Evolutionary conservation across 2,113 vertebrate genomes (phyloP).

Genomic region (Rhabdornis inornatus): DNA sequence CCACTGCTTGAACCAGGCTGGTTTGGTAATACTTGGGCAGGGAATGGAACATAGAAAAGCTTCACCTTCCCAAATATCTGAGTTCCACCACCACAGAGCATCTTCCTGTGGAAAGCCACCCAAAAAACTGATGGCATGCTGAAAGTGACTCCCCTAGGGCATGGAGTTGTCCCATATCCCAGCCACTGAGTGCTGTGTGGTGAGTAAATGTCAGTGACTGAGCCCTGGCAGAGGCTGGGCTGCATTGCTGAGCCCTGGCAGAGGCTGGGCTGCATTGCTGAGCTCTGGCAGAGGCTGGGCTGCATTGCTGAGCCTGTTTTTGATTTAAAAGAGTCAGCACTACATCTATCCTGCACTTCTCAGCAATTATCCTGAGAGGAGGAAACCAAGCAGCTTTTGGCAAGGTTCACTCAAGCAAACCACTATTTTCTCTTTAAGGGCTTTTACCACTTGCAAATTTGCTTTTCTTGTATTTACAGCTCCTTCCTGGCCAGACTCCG

Average conservation of each 20-base stretch:
- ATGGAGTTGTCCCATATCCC: accelerated
- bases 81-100: not conserved
- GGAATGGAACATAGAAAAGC: not conserved
- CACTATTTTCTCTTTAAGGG: not conserved
- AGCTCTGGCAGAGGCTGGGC: not conserved
- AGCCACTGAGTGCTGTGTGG: not conserved
- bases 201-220: not conserved
- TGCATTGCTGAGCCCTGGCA: too few species aligned
- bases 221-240: not conserved
- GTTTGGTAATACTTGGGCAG: not conserved
- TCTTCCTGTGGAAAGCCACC: not conserved
- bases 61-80: not conserved
- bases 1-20: not conserved
- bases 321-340: not conserved
- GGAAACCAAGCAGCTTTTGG: not conserved
- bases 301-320: not conserved
- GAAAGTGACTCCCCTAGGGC: not conserved
- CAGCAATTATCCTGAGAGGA: not conserved
- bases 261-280: not conserved
- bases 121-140: accelerated
- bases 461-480: not conserved
- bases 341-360: not conserved
- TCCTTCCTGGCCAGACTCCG: not conserved
- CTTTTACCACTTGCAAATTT: not conserved
- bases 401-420: not conserved